Base-by-base conservation (phyloP, 2,113 vertebrate genomes). In the Oreamnos americanus region DNA sequence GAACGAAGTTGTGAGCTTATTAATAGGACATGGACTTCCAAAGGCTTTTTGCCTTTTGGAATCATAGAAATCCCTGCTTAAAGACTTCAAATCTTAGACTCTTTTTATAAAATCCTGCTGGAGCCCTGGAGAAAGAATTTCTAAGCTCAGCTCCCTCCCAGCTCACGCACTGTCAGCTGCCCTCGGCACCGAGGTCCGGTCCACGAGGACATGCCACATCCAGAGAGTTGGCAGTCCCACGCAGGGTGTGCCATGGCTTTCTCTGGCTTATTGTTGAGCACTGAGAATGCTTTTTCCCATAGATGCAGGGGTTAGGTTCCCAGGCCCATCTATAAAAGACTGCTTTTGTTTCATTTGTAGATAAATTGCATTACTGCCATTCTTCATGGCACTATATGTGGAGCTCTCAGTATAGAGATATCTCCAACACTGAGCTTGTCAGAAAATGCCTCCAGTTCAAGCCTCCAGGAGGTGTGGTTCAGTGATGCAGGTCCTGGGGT, bases 291-390 rank as follows among this genome's bases (percentile, higher is more conserved):
- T 36, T 96, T 97, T 96, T 98, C 96, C 95, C 97, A 97, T 25
- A 49, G 58, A 57, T 21, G 16, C 78, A 25, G 83, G 91, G 95
- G 95, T 94, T 58, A 96, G 45, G 53, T 94, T 97, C 98, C 96
- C 97, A 96, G 96, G 96, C 94, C 78, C 26, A 47, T 0, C 67
- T n/a, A 14, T 53, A 58, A 94, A 97, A 96, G 96, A 87, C 89
- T 1, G 33, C 57, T 89, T 74, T 96, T 95, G 98, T 98, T 94
- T 78, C 47, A 1, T 71, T 93, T 28, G 93, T 39, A 26, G 58
- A 62, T 14, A 57, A 39, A 14, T 15, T 33, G 47, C 47, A 28
- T 76, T 23, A 47, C 60, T 76, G 91, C 93, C 13, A 90, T 90
- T 93, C 58, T 91, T 57, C 53, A 57, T 2, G 2, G 21, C 6